Evolutionary conservation across 1,140 invertebrate genomes (phyloP).

Genomic region (Grapholita molesta): DNA sequence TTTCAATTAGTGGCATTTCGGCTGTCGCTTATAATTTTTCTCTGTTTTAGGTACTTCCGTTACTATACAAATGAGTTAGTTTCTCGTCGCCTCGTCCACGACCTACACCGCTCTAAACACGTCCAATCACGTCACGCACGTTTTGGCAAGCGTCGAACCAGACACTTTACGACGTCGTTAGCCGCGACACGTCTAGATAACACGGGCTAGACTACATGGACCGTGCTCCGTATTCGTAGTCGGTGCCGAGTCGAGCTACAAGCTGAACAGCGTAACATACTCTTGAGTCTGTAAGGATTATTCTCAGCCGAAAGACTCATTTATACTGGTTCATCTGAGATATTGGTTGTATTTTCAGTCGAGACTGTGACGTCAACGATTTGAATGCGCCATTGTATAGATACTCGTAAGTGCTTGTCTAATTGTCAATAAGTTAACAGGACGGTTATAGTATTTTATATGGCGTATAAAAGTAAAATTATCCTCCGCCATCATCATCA

Average conservation of each 20-base stretch:
- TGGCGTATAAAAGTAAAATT: neutral
- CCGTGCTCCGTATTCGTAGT: neutral
- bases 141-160: slow-evolving; percentile 3
- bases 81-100: neutral
- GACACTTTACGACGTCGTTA: slow-evolving; percentile 16
- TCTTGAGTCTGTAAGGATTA: no score
- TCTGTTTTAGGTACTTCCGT: neutral
- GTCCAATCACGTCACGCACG: neutral
- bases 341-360: neutral
- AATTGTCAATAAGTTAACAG: neutral
- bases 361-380: neutral
- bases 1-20: no score
- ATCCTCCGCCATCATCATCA: no score
- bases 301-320: no score
- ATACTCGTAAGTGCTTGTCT: neutral
- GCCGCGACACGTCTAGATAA: neutral
- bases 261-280: neutral
- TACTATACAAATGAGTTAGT: neutral
- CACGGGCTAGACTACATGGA: neutral
- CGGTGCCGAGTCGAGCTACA: neutral
- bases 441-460: neutral
- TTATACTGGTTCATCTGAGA: neutral
- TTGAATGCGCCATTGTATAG: neutral
- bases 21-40: no score
- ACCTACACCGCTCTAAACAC: slow-evolving; percentile 4